Evolutionary conservation across 2,113 vertebrate genomes (phyloP).

Genomic region (Numenius arquata): DNA sequence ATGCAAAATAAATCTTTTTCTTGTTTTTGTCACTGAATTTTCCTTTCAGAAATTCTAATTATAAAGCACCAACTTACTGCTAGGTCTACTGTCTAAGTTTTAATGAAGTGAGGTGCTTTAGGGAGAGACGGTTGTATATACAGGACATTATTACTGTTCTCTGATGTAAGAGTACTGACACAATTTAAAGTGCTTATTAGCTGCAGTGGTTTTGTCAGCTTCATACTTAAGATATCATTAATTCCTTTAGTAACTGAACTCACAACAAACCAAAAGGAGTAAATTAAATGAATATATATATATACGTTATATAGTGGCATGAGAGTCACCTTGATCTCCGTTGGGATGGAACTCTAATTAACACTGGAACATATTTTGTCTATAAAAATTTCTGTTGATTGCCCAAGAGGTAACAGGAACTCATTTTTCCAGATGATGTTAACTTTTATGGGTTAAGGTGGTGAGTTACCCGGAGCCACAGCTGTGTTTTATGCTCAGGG

Average conservation of each 20-base stretch:
- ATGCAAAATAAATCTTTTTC: not conserved
- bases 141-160: not conserved
- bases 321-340: slow-evolving; percentile 48
- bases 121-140: not conserved
- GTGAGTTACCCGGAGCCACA: not conserved
- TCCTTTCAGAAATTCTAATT: not conserved
- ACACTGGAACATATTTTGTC: slow-evolving; percentile 25
- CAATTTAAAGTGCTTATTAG: slow-evolving; percentile 22
- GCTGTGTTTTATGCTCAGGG: not conserved
- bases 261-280: not conserved
- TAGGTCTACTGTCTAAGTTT: not conserved
- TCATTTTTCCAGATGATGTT: slow-evolving; percentile 18
- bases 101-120: not conserved
- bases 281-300: not conserved
- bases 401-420: slow-evolving; percentile 1
- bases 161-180: not conserved
- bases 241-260: slow-evolving; percentile 38
- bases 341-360: slow-evolving; percentile 51
- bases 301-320: not conserved
- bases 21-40: not conserved
- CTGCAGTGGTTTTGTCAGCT: not conserved
- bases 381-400: slow-evolving; percentile 44
- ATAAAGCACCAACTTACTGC: not conserved
- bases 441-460: slow-evolving; percentile 3
- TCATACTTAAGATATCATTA: slow-evolving; percentile 40